These are phyloP conservation scores for Lasioglossum zephyrum DNA, from an alignment of 2,888 invertebrate genomes.

Conservation along the genomic window DNA sequence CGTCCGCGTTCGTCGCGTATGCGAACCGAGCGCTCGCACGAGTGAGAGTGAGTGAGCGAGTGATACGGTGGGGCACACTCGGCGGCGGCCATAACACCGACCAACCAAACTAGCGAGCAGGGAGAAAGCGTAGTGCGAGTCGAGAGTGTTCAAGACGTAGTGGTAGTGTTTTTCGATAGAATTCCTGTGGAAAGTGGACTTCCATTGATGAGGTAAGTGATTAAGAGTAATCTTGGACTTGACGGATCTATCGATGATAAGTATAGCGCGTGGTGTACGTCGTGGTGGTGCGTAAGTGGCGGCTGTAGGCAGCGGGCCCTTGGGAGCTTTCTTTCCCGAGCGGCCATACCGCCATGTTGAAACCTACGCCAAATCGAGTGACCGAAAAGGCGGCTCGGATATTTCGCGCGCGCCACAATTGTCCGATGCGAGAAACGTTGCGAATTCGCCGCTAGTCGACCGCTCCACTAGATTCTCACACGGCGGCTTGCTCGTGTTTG, in stretches of 20 bases:
- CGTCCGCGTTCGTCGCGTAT: slow-evolving; percentile 74
- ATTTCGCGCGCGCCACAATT: slow-evolving; percentile 64
- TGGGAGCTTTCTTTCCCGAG: slow-evolving; percentile 84
- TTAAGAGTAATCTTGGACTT: slow-evolving; percentile 65
- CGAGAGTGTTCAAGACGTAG: slow-evolving; percentile 81
- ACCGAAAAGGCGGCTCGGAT: slow-evolving; percentile 74
- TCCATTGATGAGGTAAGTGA: slow-evolving; percentile 81
- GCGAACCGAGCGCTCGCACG: slow-evolving; percentile 74
- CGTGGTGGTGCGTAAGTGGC: slow-evolving; percentile 70
- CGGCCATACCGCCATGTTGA: slow-evolving; percentile 85
- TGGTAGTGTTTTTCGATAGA: slow-evolving; percentile 81
- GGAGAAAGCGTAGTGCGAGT: slow-evolving; percentile 81
- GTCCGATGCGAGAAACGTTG: slow-evolving; percentile 57
- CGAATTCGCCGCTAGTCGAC: slow-evolving; percentile 62
- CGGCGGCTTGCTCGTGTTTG: slow-evolving; percentile 75
- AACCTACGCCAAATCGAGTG: slow-evolving; percentile 82
- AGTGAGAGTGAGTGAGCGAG: slow-evolving; percentile 79
- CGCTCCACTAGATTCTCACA: slow-evolving; percentile 68
- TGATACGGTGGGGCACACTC: slow-evolving; percentile 77
- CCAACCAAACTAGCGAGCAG: slow-evolving; percentile 80
- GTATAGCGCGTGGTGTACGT: slow-evolving; percentile 69
- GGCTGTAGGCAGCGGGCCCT: slow-evolving; percentile 76
- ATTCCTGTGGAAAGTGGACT: slow-evolving; percentile 79
- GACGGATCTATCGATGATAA: slow-evolving; percentile 65
- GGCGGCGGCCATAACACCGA: slow-evolving; percentile 81